Conservation (phyloP, 2,113 vertebrate species). For the Thunnus thynnus region DNA sequence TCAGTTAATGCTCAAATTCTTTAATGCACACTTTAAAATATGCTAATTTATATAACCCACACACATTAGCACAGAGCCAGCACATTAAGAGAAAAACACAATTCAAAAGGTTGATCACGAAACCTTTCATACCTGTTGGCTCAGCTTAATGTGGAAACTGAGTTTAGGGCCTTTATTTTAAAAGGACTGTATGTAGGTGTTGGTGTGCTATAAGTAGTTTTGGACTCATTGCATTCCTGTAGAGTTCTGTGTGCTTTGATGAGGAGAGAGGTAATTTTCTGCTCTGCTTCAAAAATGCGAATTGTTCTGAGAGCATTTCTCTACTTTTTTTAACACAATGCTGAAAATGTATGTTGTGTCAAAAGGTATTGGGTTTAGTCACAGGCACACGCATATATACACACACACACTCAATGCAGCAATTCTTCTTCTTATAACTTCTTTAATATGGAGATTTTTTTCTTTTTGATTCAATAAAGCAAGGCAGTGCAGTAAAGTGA, state of each 20-base stretch:
- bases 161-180: neutral
- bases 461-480: slow-evolving; percentile 33
- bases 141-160: neutral
- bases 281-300: slow-evolving; percentile 25
- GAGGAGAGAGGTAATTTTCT: slow-evolving; percentile 27
- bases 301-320: slow-evolving; percentile 28
- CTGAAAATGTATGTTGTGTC: slow-evolving; percentile 9
- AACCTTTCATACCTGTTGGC: neutral
- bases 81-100: neutral
- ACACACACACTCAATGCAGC: slow-evolving; percentile 4
- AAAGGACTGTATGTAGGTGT: slow-evolving; percentile 3
- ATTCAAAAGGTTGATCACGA: slow-evolving; percentile 9
- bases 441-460: slow-evolving; percentile 24
- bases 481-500: slow-evolving; percentile 10
- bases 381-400: neutral
- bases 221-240: slow-evolving; percentile 8
- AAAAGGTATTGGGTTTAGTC: slow-evolving; percentile 7
- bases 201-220: neutral
- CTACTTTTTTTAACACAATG: slow-evolving; percentile 1
- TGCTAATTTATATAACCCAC: neutral
- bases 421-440: slow-evolving; percentile 39
- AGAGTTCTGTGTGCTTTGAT: neutral
- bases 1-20: no score
- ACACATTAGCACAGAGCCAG: neutral
- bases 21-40: neutral